These are phyloP conservation scores for Pseudochromis fuscus DNA, from an alignment of 2,797 vertebrate genomes.

Conservation along the genomic window DNA sequence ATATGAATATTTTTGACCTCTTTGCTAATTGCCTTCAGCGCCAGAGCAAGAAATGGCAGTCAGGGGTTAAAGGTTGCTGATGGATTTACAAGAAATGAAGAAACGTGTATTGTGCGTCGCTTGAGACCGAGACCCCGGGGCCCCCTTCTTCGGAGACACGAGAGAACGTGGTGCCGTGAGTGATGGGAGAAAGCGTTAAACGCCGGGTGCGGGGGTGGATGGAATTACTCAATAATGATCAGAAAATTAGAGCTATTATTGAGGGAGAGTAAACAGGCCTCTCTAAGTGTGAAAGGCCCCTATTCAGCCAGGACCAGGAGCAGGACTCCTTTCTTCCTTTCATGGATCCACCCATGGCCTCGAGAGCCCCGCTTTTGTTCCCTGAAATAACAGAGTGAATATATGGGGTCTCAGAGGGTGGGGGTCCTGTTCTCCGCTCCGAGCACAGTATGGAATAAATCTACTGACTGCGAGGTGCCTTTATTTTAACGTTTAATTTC, in stretches of 20 bases:
- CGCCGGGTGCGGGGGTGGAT: slow-evolving; percentile 76
- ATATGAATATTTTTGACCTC: not conserved
- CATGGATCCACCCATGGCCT: slow-evolving; percentile 83
- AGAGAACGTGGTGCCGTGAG: slow-evolving; percentile 60
- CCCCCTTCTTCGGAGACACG: slow-evolving; percentile 17
- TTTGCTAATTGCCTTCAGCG: slow-evolving; percentile 1
- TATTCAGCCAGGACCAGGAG: slow-evolving; percentile 84
- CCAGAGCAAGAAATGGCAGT: slow-evolving; percentile 32
- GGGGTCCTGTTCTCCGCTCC: slow-evolving; percentile 53
- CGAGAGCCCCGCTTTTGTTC: slow-evolving; percentile 83
- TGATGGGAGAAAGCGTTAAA: slow-evolving; percentile 73
- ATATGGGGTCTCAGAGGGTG: slow-evolving; percentile 57
- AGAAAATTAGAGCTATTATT: slow-evolving; percentile 89
- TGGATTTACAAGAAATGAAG: slow-evolving; percentile 38
- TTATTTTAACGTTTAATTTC: not conserved
- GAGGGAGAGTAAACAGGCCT: slow-evolving; percentile 88
- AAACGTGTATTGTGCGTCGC: slow-evolving; percentile 41
- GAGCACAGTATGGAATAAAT: slow-evolving; percentile 49
- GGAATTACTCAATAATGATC: slow-evolving; percentile 89
- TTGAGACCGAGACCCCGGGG: slow-evolving; percentile 46
- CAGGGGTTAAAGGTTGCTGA: slow-evolving; percentile 13
- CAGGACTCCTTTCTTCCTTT: slow-evolving; percentile 82
- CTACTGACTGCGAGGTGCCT: slow-evolving; percentile 46
- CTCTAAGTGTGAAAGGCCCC: slow-evolving; percentile 85
- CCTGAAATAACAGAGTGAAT: slow-evolving; percentile 81